Evolutionary conservation across 1,140 invertebrate species (phyloP).

Genomic region (Dermatophagoides farinae): DNA sequence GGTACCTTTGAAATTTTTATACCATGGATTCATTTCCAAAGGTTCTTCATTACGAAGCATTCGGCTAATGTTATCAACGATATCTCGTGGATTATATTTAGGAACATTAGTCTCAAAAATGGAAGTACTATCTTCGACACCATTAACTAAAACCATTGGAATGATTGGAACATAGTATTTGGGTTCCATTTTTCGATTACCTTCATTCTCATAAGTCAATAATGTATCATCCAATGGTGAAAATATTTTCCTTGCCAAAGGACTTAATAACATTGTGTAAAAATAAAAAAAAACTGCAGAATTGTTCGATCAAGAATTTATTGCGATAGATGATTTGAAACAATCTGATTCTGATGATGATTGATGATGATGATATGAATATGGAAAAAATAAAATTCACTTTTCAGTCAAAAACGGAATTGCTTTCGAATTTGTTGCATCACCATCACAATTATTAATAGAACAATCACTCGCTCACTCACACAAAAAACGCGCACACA

Average conservation of each 20-base stretch:
- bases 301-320: too few species aligned
- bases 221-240: constrained; percentile 72
- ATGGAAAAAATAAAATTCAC: too few species aligned
- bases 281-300: too few species aligned
- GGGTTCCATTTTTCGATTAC: constrained; percentile 82
- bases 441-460: too few species aligned
- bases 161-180: constrained; percentile 83
- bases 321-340: too few species aligned
- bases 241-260: constrained; percentile 64
- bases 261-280: constrained; percentile 67
- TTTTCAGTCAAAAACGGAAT: too few species aligned
- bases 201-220: constrained; percentile 70
- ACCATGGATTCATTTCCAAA: constrained; percentile 62
- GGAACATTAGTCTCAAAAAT: constrained; percentile 97
- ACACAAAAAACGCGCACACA: too few species aligned
- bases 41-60: constrained; percentile 66
- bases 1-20: constrained; percentile 71
- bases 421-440: too few species aligned
- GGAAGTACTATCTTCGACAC: constrained; percentile 92
- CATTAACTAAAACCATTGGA: constrained; percentile 91
- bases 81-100: constrained; percentile 82
- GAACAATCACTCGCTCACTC: too few species aligned
- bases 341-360: too few species aligned
- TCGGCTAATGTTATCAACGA: constrained; percentile 58
- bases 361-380: too few species aligned